Percentiles rank a stretch among this genome's conserved stretches.
phyloP scores from a whole-genome alignment of 2,113 vertebrate species.

The Cardinalis cardinalis region DNA sequence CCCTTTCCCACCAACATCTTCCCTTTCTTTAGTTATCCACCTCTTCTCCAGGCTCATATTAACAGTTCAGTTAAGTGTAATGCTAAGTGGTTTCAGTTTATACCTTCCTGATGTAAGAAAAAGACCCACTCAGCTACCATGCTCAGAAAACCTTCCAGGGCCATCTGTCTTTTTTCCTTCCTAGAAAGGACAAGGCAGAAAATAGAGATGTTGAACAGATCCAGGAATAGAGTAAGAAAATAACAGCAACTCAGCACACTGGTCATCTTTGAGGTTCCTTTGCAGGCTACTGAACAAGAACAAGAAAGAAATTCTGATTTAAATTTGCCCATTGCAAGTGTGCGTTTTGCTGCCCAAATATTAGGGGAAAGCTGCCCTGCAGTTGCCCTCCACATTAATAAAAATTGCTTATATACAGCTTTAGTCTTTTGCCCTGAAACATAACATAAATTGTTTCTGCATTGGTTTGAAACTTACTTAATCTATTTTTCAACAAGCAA shows the following conservation, averaged over 20 bases:
- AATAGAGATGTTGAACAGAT: not conserved
- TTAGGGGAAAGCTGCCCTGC: not conserved
- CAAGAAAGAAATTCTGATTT: not conserved
- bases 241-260: not conserved
- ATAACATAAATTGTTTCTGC: constrained; percentile 6
- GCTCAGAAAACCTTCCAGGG: not conserved
- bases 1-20: not conserved
- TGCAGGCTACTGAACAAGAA: not conserved
- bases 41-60: not conserved
- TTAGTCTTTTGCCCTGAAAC: constrained; percentile 7
- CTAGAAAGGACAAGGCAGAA: not conserved
- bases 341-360: not conserved
- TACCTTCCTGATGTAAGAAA: not conserved
- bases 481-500: constrained; percentile 16
- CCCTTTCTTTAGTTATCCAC: not conserved
- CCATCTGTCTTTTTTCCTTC: not conserved
- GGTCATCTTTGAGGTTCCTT: not conserved
- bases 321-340: not conserved
- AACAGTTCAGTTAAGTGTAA: not conserved
- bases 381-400: not conserved
- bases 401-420: not conserved
- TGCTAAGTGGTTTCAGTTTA: not conserved
- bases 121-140: not conserved
- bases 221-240: not conserved
- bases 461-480: not conserved